Evolutionary conservation across 1,140 invertebrate species (phyloP).

Genomic region (Rhizoglyphus robini): DNA sequence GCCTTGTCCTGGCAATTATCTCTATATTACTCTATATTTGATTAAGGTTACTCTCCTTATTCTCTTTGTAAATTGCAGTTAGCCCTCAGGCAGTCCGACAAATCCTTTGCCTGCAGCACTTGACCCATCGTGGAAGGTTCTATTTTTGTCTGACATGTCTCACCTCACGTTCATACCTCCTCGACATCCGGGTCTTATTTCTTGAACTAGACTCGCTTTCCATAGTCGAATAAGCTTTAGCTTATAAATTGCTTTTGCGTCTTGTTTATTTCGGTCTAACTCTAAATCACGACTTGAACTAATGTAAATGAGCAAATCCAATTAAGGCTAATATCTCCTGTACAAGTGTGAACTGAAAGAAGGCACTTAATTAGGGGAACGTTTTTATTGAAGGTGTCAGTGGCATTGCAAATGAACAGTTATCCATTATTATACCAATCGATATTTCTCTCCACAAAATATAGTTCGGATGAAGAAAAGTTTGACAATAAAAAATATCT

Average conservation of each 20-base stretch:
- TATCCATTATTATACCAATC: not conserved
- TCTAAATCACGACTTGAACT: not conserved
- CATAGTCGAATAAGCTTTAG: not conserved
- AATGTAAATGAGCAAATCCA: not conserved
- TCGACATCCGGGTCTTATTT: not conserved
- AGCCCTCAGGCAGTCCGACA: not conserved
- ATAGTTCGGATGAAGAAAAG: constrained; percentile 39
- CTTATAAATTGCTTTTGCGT: not conserved
- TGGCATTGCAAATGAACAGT: no score
- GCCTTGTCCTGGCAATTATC: no score
- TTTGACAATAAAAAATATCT: constrained; percentile 33
- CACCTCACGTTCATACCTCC: not conserved
- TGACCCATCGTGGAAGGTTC: not conserved
- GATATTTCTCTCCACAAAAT: not conserved
- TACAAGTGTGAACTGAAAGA: not conserved
- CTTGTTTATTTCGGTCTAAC: not conserved
- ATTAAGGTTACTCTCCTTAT: no score
- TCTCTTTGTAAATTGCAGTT: no score
- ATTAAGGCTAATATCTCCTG: not conserved
- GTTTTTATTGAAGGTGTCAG: not conserved
- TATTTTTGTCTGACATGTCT: not conserved
- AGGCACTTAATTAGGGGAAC: not conserved
- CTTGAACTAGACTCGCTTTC: not conserved
- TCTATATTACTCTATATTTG: no score
- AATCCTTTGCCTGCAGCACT: not conserved